phyloP scores from a whole-genome alignment of 1,140 invertebrate genomes.

The Pentalonia nigronervosa region DNA sequence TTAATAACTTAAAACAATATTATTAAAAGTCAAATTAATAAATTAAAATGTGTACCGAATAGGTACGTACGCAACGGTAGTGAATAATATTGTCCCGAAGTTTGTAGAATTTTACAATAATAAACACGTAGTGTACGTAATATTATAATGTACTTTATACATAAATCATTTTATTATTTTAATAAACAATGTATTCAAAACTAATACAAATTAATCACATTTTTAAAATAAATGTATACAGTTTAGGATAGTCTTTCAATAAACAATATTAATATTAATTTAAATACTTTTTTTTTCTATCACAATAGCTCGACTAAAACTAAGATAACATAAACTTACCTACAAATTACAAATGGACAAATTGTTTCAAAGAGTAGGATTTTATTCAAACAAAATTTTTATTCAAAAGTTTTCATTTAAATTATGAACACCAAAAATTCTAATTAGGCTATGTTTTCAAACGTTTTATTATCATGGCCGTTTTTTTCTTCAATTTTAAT shows the following conservation, averaged over 20 bases:
- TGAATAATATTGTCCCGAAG: background rate
- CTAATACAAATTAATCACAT: background rate
- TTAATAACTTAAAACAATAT: background rate
- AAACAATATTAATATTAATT: background rate
- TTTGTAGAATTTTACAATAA: background rate
- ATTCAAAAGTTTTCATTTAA: background rate
- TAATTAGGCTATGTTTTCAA: background rate
- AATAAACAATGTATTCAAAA: background rate
- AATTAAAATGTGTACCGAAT: background rate
- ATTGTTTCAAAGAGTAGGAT: background rate
- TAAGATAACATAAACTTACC: background rate
- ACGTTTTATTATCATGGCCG: constrained; percentile 13
- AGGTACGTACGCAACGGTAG: too few relatives aligned
- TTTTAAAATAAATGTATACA: constrained; percentile 22
- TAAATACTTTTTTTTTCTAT: background rate
- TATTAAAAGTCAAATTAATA: background rate
- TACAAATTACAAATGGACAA: background rate
- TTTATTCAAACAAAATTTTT: background rate
- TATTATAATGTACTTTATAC: background rate
- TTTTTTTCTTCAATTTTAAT: constrained; percentile 9
- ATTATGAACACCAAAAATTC: background rate
- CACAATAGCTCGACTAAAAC: background rate
- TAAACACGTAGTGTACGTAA: background rate
- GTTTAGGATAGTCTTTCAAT: background rate
- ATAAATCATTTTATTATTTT: background rate